These are phyloP conservation scores for Cotesia glomerata DNA, from an alignment of 1,140 invertebrate genomes.

Conservation along the genomic window DNA sequence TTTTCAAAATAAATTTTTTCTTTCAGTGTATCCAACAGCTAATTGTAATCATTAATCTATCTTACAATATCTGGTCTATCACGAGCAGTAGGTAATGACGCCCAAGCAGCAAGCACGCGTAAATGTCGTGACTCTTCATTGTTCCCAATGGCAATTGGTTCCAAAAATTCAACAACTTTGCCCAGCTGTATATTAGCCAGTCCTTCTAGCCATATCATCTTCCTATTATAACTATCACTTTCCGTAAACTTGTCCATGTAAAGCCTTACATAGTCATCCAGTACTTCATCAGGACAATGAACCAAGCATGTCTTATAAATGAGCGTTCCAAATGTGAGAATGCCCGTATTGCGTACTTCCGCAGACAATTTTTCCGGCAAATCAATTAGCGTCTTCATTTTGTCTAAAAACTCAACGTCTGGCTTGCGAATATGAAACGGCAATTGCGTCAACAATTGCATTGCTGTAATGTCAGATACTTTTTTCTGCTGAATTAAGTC, in stretches of 20 bases:
- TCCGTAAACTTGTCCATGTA: slow-evolving; percentile 73
- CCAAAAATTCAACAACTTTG: slow-evolving; percentile 68
- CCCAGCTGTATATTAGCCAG: slow-evolving; percentile 69
- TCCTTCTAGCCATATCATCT: slow-evolving; percentile 75
- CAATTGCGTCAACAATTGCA: slow-evolving; percentile 66
- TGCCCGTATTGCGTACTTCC: slow-evolving; percentile 71
- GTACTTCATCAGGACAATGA: slow-evolving; percentile 67
- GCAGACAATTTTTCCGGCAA: slow-evolving; percentile 52
- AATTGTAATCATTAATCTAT: slow-evolving; percentile 6
- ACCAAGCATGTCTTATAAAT: slow-evolving; percentile 69
- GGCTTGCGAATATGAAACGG: slow-evolving; percentile 68
- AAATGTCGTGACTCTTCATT: slow-evolving; percentile 63
- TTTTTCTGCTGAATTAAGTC: slow-evolving; percentile 69
- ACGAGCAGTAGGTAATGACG: slow-evolving; percentile 64
- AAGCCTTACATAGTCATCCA: slow-evolving; percentile 73
- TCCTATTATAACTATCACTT: slow-evolving; percentile 69
- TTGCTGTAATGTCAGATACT: slow-evolving; percentile 66
- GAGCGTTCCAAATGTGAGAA: slow-evolving; percentile 74
- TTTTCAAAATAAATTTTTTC: no score
- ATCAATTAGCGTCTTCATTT: slow-evolving; percentile 63
- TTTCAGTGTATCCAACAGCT: background rate
- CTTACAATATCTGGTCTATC: slow-evolving; percentile 65
- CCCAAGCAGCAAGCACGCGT: slow-evolving; percentile 69
- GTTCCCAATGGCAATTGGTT: slow-evolving; percentile 65
- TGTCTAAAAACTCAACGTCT: slow-evolving; percentile 63